A percentile compares a stretch with the other conserved stretches of the same genome.
Evolutionary conservation across 2,797 vertebrate species (phyloP).

Genomic region (Coilia nasus): DNA sequence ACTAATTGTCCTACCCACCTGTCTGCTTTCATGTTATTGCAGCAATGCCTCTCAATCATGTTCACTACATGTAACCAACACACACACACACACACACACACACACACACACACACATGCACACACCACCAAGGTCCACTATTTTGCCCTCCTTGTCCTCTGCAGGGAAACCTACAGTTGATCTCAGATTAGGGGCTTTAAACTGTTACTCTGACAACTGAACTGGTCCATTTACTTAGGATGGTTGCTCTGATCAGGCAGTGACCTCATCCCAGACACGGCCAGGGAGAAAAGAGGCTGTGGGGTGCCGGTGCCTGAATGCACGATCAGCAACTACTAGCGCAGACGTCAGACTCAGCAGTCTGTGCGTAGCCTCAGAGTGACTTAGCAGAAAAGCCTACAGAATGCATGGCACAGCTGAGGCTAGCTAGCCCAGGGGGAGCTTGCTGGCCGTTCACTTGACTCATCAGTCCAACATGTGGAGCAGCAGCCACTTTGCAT

Average conservation of each 20-base stretch:
- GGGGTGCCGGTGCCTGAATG: not conserved
- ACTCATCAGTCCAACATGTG: not conserved
- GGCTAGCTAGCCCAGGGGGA: not conserved
- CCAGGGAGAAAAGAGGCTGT: not conserved
- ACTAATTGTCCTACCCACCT: slow-evolving; percentile 2
- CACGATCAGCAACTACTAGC: not conserved
- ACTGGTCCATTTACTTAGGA: not conserved
- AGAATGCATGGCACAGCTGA: no score
- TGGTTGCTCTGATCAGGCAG: not conserved
- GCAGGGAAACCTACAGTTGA: not conserved
- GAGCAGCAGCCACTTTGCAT: not conserved
- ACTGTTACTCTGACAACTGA: not conserved
- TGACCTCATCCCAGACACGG: not conserved
- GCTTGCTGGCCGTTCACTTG: not conserved
- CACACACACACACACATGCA: not conserved
- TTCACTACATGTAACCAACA: not conserved
- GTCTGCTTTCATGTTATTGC: not conserved
- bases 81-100: not conserved
- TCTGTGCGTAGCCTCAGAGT: not conserved
- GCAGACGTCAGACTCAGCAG: not conserved
- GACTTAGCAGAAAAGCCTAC: not conserved
- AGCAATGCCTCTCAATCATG: not conserved
- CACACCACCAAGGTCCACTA: not conserved
- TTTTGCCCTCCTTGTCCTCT: not conserved
- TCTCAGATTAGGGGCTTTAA: not conserved